Conservation (phyloP, 2,797 vertebrate genomes). For the Rhynchonycteris naso region DNA sequence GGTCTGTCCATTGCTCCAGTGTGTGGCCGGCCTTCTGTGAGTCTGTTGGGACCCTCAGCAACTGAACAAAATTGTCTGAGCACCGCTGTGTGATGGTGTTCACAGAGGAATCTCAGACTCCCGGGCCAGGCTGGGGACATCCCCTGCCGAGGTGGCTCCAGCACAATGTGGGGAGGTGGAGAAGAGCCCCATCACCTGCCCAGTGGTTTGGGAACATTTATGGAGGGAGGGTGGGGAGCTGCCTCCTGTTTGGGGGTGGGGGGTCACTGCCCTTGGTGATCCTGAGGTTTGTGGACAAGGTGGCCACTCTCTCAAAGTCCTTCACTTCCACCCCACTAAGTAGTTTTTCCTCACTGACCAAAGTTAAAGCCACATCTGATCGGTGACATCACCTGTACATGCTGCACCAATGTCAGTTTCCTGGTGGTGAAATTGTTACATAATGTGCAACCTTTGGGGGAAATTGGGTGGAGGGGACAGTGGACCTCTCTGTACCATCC, state of each 20-base stretch:
- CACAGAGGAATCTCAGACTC: not conserved
- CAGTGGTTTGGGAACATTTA: too few relatives aligned
- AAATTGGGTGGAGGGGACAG: not conserved
- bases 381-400: not conserved
- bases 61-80: not conserved
- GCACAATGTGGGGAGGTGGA: too few relatives aligned
- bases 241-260: not conserved
- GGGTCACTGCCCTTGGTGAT: too few relatives aligned
- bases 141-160: not conserved
- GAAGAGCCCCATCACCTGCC: fast-evolving
- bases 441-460: not conserved
- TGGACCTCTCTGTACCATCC: not conserved
- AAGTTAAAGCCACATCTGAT: not conserved
- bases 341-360: not conserved
- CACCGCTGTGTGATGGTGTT: not conserved
- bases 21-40: not conserved
- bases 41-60: not conserved
- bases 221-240: not conserved
- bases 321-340: not conserved
- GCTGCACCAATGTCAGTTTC: not conserved
- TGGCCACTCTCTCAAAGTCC: not conserved
- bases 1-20: fast-evolving
- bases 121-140: too few relatives aligned
- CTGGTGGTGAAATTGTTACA: not conserved
- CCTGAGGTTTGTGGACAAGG: too few relatives aligned